Base-by-base conservation (phyloP, 2,113 vertebrate species). In the Hirundichthys speculiger region DNA sequence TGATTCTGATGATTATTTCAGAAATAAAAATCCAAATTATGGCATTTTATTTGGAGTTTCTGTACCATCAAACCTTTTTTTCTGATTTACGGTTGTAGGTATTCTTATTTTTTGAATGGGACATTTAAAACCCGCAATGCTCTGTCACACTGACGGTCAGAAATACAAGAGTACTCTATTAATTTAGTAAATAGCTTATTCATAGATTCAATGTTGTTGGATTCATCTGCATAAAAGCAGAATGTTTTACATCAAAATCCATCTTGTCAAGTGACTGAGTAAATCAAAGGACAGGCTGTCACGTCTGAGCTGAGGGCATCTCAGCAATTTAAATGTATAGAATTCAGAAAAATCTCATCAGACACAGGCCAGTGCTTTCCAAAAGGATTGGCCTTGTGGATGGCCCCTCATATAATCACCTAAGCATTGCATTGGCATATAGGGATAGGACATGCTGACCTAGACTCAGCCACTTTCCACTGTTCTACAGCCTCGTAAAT, bases 341-440 rank as follows among this genome's bases (percentile, higher is more conserved):
- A 90, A 92, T 92, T 89, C 86, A 90, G 86, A 92, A 83, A 86
- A 86, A 80, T 84, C 78, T 93, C 91, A 93, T 93, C 90, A 92
- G 91, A 91, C 82, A 87, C 10, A 86, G 90, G 77, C 91, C 88
- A 88, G 82, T 18, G 85, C 84, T 58, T 71, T 86, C 58, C 69
- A 84, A 91, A 86, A 84, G 79, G 87, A 88, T 90, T 88, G 90
- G 88, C 89, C 89, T 89, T 87, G 82, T 70, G 69, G 55, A 69
- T 62, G 63, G 73, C 68, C 79, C 82, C 79, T 74, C 86, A 73
- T 86, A 89, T 90, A 89, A 89, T 90, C 88, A 90, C 73, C 88
- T 86, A 77, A 88, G 84, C 80, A 84, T 80, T 41, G 77, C 82
- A 69, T 62, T 75, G 86, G 83, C 83, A 80, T 75, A 80, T 47